Evolutionary conservation across 2,888 invertebrate species (phyloP), one percentile per base, ranked within the genome.

Genomic region (Pristionchus fissidentatus): DNA sequence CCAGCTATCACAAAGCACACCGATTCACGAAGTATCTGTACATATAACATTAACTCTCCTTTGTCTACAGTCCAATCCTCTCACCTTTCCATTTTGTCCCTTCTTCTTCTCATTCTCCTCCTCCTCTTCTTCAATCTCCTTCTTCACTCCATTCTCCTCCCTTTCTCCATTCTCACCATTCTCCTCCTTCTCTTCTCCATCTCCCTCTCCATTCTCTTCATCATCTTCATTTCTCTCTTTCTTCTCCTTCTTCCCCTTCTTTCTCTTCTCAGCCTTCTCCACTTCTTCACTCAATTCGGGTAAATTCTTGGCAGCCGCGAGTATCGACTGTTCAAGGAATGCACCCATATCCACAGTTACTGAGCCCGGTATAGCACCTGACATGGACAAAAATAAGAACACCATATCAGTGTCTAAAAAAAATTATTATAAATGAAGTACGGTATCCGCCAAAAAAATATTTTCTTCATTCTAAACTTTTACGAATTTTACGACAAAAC

Each of bases 291-390:
- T 57, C 57, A 79, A 57, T 62, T 85, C 86, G 32, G 88, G 83
- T 52, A 88, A 73, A 60, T 84, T 86, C 35, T 87, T 87, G 0
- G 87, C 88, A 22, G 89, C 83, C 43, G 84, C 82, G 22, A 85
- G 83, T 35, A 90, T 89, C 19, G 85, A 87, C 46, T 84, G 84
- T 60, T 87, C 87, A 41, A 89, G 73, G 70, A 86, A 88, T 38
- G 83, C 80, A 10, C 84, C 83, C 52, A 88, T 86, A 79, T 84
- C 84, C 26, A 83, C 78, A n/a, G 84, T 85, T 7, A 57, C 55
- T 38, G 38, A n/a, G 7, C 22, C 13, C 10, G 57, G 35, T 35
- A 32, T 79, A 8, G 79, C 32, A n/a, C 38, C 79, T 79, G 41
- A 55, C n/a, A n/a, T n/a, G n/a, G n/a, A n/a, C n/a, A n/a, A n/a